phyloP scores from a whole-genome alignment of 2,888 invertebrate genomes.

The Hecatera dysodea region DNA sequence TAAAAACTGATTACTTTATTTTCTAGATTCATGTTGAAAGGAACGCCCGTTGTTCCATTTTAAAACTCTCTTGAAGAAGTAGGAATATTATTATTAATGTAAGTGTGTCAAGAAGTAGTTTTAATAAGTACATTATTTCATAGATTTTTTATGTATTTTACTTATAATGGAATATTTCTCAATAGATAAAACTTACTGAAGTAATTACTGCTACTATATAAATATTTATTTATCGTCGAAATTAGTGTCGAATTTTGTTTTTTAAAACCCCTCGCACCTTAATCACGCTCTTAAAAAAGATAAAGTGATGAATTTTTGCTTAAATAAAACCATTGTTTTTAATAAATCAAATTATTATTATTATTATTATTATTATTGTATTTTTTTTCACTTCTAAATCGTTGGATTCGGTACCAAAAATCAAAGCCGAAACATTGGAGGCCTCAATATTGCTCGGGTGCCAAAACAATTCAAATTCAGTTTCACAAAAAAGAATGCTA shows the following conservation, averaged over 20 bases:
- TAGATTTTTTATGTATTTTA: neutral
- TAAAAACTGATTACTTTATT: conserved; percentile 72
- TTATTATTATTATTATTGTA: no score
- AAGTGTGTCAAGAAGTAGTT: neutral
- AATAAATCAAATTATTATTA: no score
- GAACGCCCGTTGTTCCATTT: conserved; percentile 27
- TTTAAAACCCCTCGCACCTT: no score
- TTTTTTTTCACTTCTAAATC: neutral
- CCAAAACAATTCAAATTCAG: conserved; percentile 54
- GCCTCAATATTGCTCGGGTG: conserved; percentile 29
- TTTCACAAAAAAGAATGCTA: conserved; percentile 27
- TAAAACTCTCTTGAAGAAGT: conserved; percentile 16
- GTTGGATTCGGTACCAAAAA: conserved; percentile 7
- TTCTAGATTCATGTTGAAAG: conserved; percentile 53
- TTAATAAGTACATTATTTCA: neutral
- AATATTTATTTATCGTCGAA: no score
- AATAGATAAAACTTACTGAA: no score
- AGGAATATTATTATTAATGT: neutral
- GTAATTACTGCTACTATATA: no score
- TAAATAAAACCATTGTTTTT: neutral
- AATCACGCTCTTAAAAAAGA: no score
- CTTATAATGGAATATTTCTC: no score
- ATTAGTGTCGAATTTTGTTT: no score
- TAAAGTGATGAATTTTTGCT: neutral
- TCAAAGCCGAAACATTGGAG: conserved; percentile 27